phyloP scores from a whole-genome alignment of 92 coral and sea anemone species.

The Plumapathes pennacea region DNA sequence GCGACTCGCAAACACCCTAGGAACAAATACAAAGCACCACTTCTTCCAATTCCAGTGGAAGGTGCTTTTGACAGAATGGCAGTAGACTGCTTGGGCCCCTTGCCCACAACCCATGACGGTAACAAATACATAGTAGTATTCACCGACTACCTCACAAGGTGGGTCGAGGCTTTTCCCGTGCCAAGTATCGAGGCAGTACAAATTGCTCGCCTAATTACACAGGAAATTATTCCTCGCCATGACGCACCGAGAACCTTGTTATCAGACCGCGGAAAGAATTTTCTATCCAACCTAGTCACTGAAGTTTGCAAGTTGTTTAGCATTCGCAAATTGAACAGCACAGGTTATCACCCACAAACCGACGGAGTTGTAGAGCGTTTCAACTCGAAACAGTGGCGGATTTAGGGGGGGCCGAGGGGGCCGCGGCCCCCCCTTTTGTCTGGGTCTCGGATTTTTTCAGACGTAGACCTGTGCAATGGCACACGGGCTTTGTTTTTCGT shows the following conservation, averaged over 20 bases:
- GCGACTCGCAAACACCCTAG: conserved; percentile 21
- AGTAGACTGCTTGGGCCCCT: conserved; percentile 49
- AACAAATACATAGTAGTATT: conserved; percentile 52
- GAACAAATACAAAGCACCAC: conserved; percentile 1
- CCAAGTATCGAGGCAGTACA: conserved; percentile 32
- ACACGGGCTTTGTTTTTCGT: too few relatives aligned
- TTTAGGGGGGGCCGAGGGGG: too few relatives aligned
- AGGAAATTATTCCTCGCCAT: conserved; percentile 48
- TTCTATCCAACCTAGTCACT: conserved; percentile 13
- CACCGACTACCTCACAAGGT: conserved; percentile 48
- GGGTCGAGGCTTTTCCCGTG: conserved; percentile 72
- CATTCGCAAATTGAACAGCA: conserved; percentile 29
- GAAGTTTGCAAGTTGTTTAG: conserved; percentile 35
- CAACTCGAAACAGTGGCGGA: conserved; percentile 17
- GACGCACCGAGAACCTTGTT: conserved; percentile 29
- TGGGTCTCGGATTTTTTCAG: too few relatives aligned
- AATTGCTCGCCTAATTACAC: conserved; percentile 37
- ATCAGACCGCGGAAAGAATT: conserved; percentile 39
- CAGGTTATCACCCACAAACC: conserved; percentile 16
- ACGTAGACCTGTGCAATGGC: too few relatives aligned
- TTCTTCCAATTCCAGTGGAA: conserved; percentile 35
- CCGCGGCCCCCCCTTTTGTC: too few relatives aligned
- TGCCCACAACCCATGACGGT: conserved; percentile 43
- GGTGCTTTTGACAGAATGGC: conserved; percentile 22
- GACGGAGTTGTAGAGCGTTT: conserved; percentile 42